phyloP scores from a whole-genome alignment of 2,797 vertebrate species.

The Notoglanidium macrostoma region DNA sequence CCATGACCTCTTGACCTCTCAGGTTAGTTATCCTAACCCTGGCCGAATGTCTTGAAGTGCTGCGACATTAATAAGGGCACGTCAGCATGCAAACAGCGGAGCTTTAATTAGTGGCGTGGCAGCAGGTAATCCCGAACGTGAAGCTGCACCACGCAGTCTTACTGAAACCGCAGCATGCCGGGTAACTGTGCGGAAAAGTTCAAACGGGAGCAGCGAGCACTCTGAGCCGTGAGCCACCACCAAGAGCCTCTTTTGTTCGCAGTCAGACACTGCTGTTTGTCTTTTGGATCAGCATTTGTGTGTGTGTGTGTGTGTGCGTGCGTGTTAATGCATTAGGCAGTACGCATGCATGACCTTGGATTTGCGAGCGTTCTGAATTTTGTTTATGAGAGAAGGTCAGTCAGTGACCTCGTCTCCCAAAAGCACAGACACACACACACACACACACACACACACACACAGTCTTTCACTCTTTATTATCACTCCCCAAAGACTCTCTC shows the following conservation, averaged over 20 bases:
- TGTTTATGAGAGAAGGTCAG: conserved; percentile 69
- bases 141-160: conserved; percentile 38
- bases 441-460: conserved; percentile 15
- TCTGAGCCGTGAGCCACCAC: conserved; percentile 28
- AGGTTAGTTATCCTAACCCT: conserved; percentile 54
- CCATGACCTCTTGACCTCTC: conserved; percentile 62
- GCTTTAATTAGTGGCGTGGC: conserved; percentile 6
- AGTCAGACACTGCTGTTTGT: conserved; percentile 36
- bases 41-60: not conserved
- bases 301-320: conserved; percentile 42
- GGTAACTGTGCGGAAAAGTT: conserved; percentile 55
- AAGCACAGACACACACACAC: not conserved
- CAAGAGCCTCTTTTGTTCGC: conserved; percentile 33
- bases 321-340: conserved; percentile 14
- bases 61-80: not conserved
- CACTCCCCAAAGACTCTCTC: conserved; percentile 8
- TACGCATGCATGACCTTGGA: conserved; percentile 25
- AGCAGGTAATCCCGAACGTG: conserved; percentile 5
- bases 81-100: not conserved
- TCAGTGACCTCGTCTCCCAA: conserved; percentile 66
- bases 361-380: conserved; percentile 29
- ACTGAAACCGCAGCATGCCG: conserved; percentile 42
- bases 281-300: conserved; percentile 26
- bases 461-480: conserved; percentile 15
- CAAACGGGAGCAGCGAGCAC: conserved; percentile 54